These are phyloP conservation scores for Electrophaes corylata DNA, from an alignment of 2,888 invertebrate species.

Conservation along the genomic window DNA sequence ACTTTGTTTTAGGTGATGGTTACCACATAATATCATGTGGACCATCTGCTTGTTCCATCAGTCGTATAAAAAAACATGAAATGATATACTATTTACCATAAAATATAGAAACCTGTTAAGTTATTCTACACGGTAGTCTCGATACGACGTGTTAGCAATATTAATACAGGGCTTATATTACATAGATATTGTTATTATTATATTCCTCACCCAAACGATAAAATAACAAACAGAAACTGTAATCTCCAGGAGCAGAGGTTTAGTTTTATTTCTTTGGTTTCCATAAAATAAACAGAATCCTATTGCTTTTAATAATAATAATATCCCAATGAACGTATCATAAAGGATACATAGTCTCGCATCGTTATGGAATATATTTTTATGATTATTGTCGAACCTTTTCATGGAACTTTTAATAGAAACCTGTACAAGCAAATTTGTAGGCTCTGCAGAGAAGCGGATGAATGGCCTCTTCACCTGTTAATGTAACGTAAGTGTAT, in stretches of 20 bases:
- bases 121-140: conserved; percentile 8
- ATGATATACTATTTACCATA: too few species aligned
- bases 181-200: conserved; percentile 5
- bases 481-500: too few species aligned
- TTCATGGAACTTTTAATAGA: neutral
- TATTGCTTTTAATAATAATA: conserved; percentile 25
- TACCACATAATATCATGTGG: too few species aligned
- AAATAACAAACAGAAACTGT: conserved; percentile 22
- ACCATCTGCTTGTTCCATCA: too few species aligned
- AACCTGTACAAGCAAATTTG: neutral
- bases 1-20: too few species aligned
- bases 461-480: too few species aligned
- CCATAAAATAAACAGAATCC: conserved; percentile 22
- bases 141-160: conserved; percentile 36
- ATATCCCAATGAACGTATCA: conserved; percentile 9
- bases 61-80: too few species aligned
- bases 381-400: conserved; percentile 8
- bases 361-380: conserved; percentile 4
- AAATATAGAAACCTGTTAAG: neutral
- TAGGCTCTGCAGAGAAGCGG: too few species aligned
- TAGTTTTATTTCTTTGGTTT: conserved; percentile 31
- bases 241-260: conserved; percentile 13
- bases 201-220: conserved; percentile 11
- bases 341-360: neutral
- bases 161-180: conserved; percentile 44